phyloP scores from a whole-genome alignment of 2,113 vertebrate species.

The Urocitellus parryii region DNA sequence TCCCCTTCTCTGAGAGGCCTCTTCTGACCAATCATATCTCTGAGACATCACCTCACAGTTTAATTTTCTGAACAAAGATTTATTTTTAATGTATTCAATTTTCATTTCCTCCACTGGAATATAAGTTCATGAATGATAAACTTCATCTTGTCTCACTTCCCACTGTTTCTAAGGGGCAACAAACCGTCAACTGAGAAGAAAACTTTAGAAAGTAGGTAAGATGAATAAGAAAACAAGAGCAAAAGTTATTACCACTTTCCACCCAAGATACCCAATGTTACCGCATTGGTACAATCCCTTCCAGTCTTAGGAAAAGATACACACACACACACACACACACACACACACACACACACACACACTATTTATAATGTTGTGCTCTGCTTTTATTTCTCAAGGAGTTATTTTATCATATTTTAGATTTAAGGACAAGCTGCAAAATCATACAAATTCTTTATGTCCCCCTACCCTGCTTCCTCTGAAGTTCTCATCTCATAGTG shows the following conservation, averaged over 20 bases:
- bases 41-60: not conserved
- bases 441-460: not conserved
- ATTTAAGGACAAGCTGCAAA: not conserved
- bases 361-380: not conserved
- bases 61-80: slow-evolving; percentile 16
- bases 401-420: not conserved
- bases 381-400: not conserved
- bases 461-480: not conserved
- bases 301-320: too few species aligned
- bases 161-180: not conserved
- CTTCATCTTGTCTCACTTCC: not conserved
- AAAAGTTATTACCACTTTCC: not conserved
- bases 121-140: not conserved
- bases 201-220: not conserved
- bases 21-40: not conserved
- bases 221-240: not conserved
- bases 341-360: not conserved
- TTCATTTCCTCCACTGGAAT: not conserved
- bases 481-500: not conserved
- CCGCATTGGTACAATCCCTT: not conserved
- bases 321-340: too few species aligned
- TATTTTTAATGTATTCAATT: not conserved
- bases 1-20: not conserved
- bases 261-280: not conserved
- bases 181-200: not conserved